Evolutionary conservation across 2,888 invertebrate species (phyloP), one percentile per base, ranked within the genome.

Genomic region (Boloria selene): DNA sequence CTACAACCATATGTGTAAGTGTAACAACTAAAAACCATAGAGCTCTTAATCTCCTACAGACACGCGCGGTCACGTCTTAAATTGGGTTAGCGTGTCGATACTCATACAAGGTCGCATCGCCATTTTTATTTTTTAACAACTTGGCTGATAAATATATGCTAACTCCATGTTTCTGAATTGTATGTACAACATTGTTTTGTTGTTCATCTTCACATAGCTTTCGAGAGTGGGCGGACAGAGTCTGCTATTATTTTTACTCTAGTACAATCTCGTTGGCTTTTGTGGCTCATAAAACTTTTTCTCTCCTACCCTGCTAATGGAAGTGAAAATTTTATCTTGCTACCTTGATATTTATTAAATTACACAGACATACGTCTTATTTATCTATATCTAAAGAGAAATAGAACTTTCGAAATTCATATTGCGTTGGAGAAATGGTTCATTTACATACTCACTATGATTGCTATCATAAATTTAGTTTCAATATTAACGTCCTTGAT

Each of bases 401-500:
- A 44, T 53, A 59, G 75, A 54, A 52, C 66, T 69, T 69, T 63
- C 63, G 60, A 66, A 65, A 47, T 53, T 63, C 63, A 69, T 52
- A 69, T 56, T 56, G 66, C 52, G 16, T 49, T 60, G 53, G 69
- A 69, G 69, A 64, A 69, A 69, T 66, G 67, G 10, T 45, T 51
- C 17, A 67, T 69, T 69, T 61, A 61, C 67, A 66, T 67, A 64
- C 56, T 53, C 13, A 66, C 44, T 50, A 22, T 52, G 53, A 60
- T 63, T 69, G 61, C 47, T 56, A 61, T 61, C 76, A 78, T 78
- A 80, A 84, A 81, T 83, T 80, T 79, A 80, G 82, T 84, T 83
- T 79, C 77, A 82, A 81, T 82, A 83, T 80, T 79, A 61, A 77
- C 85, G 90, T 89, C 90, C 90, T 90, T 90, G 90, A 83, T 90